A percentile compares a stretch with the other conserved stretches of the same genome.
phyloP scores from a whole-genome alignment of 1,140 invertebrate species.

The Drosophila parvula region DNA sequence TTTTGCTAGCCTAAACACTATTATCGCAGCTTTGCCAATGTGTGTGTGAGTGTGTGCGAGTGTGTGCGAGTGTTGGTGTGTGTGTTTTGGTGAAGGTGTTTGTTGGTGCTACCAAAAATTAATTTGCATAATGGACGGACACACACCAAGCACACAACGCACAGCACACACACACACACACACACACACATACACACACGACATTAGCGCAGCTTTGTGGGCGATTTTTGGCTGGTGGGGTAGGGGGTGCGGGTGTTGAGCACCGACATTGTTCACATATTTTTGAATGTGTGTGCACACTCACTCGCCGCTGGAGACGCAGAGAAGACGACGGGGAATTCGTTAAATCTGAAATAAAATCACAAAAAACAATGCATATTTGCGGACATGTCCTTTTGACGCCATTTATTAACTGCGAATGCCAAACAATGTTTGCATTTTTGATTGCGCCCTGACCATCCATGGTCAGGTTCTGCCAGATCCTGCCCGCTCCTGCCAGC shows the following conservation, averaged over 20 bases:
- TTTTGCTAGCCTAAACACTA: constrained; percentile 62
- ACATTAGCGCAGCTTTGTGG: constrained; percentile 38
- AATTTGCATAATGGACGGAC: constrained; percentile 75
- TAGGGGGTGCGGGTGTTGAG: too few species aligned
- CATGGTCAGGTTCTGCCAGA: neutral
- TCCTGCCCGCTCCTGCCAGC: neutral
- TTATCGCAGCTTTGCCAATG: constrained; percentile 45
- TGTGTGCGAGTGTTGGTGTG: constrained; percentile 12
- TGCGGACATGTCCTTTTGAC: constrained; percentile 43
- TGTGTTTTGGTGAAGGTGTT: constrained; percentile 45
- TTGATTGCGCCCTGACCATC: constrained; percentile 38
- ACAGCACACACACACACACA: constrained; percentile 11
- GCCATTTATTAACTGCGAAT: constrained; percentile 62
- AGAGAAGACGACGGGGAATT: constrained; percentile 35
- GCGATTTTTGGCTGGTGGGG: neutral
- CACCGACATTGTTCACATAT: constrained; percentile 52
- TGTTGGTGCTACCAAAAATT: constrained; percentile 73
- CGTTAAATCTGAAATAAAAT: constrained; percentile 57
- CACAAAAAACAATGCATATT: constrained; percentile 40
- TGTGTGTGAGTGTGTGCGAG: neutral
- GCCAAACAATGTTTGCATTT: constrained; percentile 58
- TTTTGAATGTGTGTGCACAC: constrained; percentile 13
- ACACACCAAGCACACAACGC: neutral
- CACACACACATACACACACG: constrained; percentile 8
- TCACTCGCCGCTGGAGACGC: neutral